Evolutionary conservation across 2,797 vertebrate species (phyloP).

Genomic region (Lacerta bilineata): DNA sequence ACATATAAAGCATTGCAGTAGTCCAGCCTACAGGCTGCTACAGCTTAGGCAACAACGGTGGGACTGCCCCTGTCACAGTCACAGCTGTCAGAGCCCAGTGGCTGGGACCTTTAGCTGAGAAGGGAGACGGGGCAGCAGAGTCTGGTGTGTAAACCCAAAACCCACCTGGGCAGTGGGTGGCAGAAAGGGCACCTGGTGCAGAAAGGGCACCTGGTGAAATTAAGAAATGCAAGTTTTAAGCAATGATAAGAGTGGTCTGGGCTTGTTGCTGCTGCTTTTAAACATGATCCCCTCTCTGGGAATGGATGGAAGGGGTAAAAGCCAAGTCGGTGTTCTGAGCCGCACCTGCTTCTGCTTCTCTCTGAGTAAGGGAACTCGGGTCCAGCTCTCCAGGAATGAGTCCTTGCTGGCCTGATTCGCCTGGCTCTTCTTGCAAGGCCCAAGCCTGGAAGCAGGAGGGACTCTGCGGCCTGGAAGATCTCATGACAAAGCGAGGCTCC

Average conservation of each 20-base stretch:
- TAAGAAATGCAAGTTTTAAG: too few relatives aligned
- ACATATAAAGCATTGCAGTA: too few relatives aligned
- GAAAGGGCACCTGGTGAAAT: not conserved
- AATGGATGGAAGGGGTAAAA: not conserved
- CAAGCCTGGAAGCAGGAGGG: not conserved
- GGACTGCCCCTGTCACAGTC: too few relatives aligned
- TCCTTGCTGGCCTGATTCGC: not conserved
- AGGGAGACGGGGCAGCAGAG: not conserved
- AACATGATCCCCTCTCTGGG: too few relatives aligned
- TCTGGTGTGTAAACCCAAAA: not conserved
- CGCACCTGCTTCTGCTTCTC: not conserved
- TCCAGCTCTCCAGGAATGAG: not conserved
- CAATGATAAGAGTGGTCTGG: too few relatives aligned
- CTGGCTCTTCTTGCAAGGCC: too few relatives aligned
- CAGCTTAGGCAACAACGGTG: too few relatives aligned
- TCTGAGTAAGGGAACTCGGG: not conserved
- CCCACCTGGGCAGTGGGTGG: not conserved
- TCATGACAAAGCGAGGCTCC: not conserved
- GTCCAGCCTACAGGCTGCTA: too few relatives aligned
- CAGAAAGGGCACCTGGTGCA: not conserved
- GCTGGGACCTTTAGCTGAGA: not conserved
- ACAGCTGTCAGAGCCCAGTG: not conserved
- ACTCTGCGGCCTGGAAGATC: fast-evolving
- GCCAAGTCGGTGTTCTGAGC: not conserved
- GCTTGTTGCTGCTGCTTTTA: not conserved